phyloP scores from a whole-genome alignment of 2,888 invertebrate species.

The Dasysyrphus albostriatus region DNA sequence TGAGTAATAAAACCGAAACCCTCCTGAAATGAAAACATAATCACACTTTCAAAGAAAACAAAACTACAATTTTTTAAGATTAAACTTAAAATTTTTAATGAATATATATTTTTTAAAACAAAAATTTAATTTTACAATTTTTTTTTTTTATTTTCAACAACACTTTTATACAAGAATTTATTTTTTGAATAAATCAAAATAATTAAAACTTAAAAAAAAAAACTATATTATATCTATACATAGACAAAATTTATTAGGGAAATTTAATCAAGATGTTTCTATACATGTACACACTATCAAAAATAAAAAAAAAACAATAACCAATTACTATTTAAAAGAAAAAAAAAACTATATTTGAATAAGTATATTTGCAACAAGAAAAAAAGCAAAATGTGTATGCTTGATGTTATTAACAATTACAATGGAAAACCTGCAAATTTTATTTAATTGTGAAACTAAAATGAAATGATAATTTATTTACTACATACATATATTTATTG shows the following conservation, averaged over 20 bases:
- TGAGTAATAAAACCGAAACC: slow-evolving; percentile 63
- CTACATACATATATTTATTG: not conserved
- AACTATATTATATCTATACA: slow-evolving; percentile 32
- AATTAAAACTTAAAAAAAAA: slow-evolving; percentile 5
- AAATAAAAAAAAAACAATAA: slow-evolving; percentile 36
- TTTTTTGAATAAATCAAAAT: slow-evolving; percentile 62
- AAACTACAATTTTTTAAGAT: slow-evolving; percentile 8
- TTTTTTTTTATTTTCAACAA: slow-evolving; percentile 15
- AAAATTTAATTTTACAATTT: slow-evolving; percentile 6
- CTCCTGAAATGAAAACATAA: slow-evolving; percentile 64
- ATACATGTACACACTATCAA: slow-evolving; percentile 75
- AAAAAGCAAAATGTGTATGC: slow-evolving; percentile 33
- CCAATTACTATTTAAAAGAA: slow-evolving; percentile 35
- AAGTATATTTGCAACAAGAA: slow-evolving; percentile 33
- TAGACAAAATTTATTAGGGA: slow-evolving; percentile 54
- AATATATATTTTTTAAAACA: slow-evolving; percentile 51
- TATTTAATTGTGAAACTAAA: slow-evolving; percentile 44
- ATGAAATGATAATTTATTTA: not conserved
- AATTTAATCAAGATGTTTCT: slow-evolving; percentile 62
- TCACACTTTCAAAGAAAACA: slow-evolving; percentile 29
- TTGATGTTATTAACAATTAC: slow-evolving; percentile 30
- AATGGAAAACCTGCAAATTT: slow-evolving; percentile 16
- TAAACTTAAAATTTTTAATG: not conserved
- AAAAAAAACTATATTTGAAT: slow-evolving; percentile 17
- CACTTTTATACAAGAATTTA: slow-evolving; percentile 40